Conservation (phyloP, 2,797 vertebrate species). For the Rhinoraja longicauda region DNA sequence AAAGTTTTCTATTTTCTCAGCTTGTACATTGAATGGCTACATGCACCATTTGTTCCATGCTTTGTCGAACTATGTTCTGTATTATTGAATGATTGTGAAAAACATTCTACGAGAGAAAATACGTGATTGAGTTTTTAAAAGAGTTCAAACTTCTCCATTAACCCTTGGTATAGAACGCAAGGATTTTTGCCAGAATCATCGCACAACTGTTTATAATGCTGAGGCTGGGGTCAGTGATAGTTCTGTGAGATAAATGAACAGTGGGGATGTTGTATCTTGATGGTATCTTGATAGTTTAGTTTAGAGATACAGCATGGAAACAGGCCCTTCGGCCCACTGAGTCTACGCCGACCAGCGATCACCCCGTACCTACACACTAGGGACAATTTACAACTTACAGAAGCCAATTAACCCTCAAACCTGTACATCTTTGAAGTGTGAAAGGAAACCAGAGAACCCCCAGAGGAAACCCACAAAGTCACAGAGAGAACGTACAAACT, state of each 20-base stretch:
- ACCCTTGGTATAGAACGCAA: background rate
- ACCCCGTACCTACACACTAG: too few relatives aligned
- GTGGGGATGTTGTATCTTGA: background rate
- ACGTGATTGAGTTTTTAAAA: background rate
- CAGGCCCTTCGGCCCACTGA: too few relatives aligned
- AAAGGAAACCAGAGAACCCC: too few relatives aligned
- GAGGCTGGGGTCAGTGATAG: background rate
- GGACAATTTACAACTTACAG: too few relatives aligned
- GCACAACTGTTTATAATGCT: background rate
- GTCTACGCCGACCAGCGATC: too few relatives aligned
- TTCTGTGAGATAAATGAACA: background rate
- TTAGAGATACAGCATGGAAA: too few relatives aligned
- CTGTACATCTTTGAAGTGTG: too few relatives aligned
- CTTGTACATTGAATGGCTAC: background rate
- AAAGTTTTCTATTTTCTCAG: background rate
- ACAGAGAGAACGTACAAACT: too few relatives aligned
- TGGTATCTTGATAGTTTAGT: too few relatives aligned
- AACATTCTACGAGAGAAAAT: background rate
- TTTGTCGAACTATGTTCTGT: background rate
- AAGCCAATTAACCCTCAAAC: too few relatives aligned
- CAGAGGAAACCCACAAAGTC: too few relatives aligned
- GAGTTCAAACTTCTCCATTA: background rate
- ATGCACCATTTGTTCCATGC: background rate
- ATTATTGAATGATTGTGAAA: background rate
- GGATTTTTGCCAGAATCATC: background rate